phyloP scores from a whole-genome alignment of 2,888 invertebrate genomes.

The Phaedon cochleariae region DNA sequence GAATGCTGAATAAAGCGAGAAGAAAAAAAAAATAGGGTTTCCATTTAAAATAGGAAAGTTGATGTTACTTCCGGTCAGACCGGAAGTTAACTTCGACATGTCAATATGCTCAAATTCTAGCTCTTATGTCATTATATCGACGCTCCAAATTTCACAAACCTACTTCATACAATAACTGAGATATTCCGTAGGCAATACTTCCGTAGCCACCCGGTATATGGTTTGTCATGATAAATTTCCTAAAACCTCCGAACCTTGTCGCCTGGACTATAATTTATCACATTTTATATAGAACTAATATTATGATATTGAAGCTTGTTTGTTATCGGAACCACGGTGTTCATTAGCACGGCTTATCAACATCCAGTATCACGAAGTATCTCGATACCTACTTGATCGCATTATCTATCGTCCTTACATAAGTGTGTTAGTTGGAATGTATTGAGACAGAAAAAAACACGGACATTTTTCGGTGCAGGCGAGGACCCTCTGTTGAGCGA shows the following conservation, averaged over 20 bases:
- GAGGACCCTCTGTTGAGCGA: conserved; percentile 76
- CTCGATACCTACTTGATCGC: background rate
- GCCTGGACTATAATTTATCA: background rate
- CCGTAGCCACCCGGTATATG: too few relatives aligned
- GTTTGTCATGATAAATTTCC: too few relatives aligned
- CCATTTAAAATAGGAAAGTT: too few relatives aligned
- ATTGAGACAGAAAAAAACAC: background rate
- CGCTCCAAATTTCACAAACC: too few relatives aligned
- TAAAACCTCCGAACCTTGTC: background rate
- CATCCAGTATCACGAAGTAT: conserved; percentile 8
- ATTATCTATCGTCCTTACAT: conserved; percentile 3
- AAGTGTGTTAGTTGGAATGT: background rate
- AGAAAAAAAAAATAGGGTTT: too few relatives aligned
- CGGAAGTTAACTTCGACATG: too few relatives aligned
- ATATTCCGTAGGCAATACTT: too few relatives aligned
- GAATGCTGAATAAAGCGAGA: too few relatives aligned
- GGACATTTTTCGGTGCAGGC: conserved; percentile 61
- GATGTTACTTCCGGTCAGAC: too few relatives aligned
- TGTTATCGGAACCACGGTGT: background rate
- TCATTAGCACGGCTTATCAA: conserved; percentile 12
- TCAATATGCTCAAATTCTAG: too few relatives aligned
- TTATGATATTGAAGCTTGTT: background rate
- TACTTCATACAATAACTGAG: too few relatives aligned
- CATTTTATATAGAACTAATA: background rate
- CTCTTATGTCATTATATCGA: too few relatives aligned